A percentile compares a stretch with the other conserved stretches of the same genome.
These are phyloP conservation scores for Trypoxylus dichotomus DNA, from an alignment of 1,140 invertebrate species.

Conservation along the genomic window DNA sequence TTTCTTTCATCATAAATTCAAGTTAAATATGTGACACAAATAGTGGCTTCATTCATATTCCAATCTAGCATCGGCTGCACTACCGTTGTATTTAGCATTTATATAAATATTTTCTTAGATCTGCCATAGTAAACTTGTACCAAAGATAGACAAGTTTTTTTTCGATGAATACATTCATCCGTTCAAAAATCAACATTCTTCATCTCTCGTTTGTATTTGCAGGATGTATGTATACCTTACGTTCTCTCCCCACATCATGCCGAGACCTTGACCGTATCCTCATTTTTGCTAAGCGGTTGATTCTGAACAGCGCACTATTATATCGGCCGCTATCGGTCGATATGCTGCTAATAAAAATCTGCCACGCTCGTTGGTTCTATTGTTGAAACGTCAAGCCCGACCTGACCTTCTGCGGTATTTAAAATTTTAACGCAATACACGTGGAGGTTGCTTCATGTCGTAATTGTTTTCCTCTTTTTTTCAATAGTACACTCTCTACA, in stretches of 20 bases:
- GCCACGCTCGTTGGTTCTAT: conserved; percentile 19
- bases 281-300: neutral
- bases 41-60: no score
- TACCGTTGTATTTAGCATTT: neutral
- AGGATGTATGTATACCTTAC: neutral
- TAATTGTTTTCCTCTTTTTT: conserved; percentile 8
- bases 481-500: neutral
- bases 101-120: neutral
- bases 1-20: no score
- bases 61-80: no score
- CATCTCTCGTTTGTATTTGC: neutral
- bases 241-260: neutral
- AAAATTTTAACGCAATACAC: conserved; percentile 22
- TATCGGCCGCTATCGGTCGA: conserved; percentile 13
- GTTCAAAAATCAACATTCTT: neutral
- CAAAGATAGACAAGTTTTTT: neutral
- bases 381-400: conserved; percentile 15
- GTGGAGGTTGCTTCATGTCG: conserved; percentile 15
- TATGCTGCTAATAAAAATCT: conserved; percentile 20
- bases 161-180: neutral
- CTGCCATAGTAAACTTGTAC: no score
- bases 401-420: conserved; percentile 24
- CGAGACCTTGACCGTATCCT: conserved; percentile 19
- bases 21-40: no score
- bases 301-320: conserved; percentile 6